Base-by-base conservation (phyloP, 2,797 vertebrate species). In the Cyprinella venusta region DNA sequence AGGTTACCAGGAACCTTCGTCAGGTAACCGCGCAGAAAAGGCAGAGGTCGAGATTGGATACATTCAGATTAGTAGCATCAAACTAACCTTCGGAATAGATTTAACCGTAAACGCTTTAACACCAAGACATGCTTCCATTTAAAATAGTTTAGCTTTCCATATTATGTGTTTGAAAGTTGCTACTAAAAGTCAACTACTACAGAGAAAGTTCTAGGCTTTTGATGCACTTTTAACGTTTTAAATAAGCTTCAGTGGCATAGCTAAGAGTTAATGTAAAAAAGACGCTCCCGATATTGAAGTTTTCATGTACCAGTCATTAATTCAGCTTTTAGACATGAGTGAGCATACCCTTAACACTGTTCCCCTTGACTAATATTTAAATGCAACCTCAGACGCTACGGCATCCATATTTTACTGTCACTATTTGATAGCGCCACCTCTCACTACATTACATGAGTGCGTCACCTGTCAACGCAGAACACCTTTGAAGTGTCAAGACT, bases 1-100 rank as follows among this genome's bases (percentile, higher is more conserved):
- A 99, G 96, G 98, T 99, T 96, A 99, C 98, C 93, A 97, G 98
- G 96, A 99, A 99, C 95, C 96, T 99, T 96, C 97, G 98, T 98
- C 98, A 99, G 98, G 98, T 99, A 99, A 98, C 97, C 96, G 93
- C 94, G 96, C 94, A 95, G 90, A 86, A 84, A 94, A 93, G 94
- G 94, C 94, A 91, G 90, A 93, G 94, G 88, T 86, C 79, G 80
- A 71, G 85, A 80, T 80, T 81, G 89, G 90, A 81, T 90, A 84
- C 79, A 76, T 81, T 75, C 42, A 69, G 19, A 81, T 84, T 78
- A 72, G 84, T 48, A 18, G 48, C 38, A 80, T 71, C 38, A 77
- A 83, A 50, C 74, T 72, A 79, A 64, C 65, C 30, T 38, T 82
- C 76, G 7, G 40, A 9, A 30, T 76, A 81, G 15, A 30, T 59